phyloP scores from a whole-genome alignment of 37 sponge, comb jelly and placozoan genomes.

The Agelas oroides region DNA sequence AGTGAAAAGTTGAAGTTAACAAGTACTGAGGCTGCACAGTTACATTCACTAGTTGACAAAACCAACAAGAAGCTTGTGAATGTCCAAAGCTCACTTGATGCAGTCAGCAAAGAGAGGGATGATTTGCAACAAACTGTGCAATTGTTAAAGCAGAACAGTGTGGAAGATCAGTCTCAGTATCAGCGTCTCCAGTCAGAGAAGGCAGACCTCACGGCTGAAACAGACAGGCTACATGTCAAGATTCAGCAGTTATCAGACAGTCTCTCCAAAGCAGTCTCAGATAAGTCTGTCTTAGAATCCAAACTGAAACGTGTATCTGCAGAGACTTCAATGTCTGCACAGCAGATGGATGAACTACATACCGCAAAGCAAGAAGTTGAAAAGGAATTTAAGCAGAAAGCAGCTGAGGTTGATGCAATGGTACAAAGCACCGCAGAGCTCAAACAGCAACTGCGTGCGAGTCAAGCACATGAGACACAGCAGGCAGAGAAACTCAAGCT shows the following conservation, averaged over 20 bases:
- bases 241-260: neutral
- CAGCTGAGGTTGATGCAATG: neutral
- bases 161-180: slow-evolving; percentile 2
- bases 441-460: neutral
- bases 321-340: neutral
- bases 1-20: no score
- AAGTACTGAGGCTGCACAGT: no score
- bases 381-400: neutral
- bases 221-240: neutral
- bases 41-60: no score
- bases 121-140: neutral
- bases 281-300: neutral
- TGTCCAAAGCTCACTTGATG: no score
- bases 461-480: neutral
- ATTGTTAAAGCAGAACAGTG: neutral
- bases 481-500: neutral
- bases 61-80: no score
- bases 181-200: slow-evolving; percentile 20
- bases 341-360: slow-evolving; percentile 14
- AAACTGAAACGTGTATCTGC: neutral
- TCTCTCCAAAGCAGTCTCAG: no score
- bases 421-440: neutral
- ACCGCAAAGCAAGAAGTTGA: slow-evolving; percentile 25
- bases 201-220: neutral
- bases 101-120: neutral